phyloP scores from a whole-genome alignment of 2,888 invertebrate species.

The Hemithea aestivaria region DNA sequence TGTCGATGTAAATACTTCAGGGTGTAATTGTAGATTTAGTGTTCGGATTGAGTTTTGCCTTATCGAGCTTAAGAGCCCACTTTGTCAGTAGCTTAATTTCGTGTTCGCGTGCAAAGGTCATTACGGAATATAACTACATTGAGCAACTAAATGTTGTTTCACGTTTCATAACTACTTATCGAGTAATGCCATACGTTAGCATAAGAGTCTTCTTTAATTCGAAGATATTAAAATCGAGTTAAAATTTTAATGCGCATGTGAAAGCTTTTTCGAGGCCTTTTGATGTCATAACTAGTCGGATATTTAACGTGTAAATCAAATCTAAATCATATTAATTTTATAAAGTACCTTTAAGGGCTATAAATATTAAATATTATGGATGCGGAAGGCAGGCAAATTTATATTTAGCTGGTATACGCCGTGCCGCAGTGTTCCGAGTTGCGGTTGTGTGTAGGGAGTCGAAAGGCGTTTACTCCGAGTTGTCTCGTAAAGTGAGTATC shows the following conservation, averaged over 20 bases:
- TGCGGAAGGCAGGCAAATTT: conserved; percentile 43
- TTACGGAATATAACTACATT: conserved; percentile 42
- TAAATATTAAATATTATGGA: conserved; percentile 33
- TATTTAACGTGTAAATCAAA: conserved; percentile 3
- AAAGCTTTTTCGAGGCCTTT: conserved; percentile 34
- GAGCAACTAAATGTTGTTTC: conserved; percentile 38
- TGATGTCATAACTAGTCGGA: conserved; percentile 23
- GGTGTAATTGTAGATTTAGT: conserved; percentile 39
- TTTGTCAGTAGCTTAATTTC: conserved; percentile 48
- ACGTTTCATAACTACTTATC: conserved; percentile 42
- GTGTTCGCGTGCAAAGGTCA: conserved; percentile 33
- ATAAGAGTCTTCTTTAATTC: conserved; percentile 45
- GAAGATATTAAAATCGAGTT: conserved; percentile 35
- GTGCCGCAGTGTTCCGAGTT: conserved; percentile 28
- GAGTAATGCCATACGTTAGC: conserved; percentile 41
- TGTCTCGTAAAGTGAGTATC: conserved; percentile 73
- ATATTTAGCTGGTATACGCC: conserved; percentile 43
- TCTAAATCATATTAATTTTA: conserved; percentile 11
- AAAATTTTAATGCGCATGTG: conserved; percentile 22
- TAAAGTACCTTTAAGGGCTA: conserved; percentile 18
- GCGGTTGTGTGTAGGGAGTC: conserved; percentile 40
- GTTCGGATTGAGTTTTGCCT: conserved; percentile 42
- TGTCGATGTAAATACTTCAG: conserved; percentile 45
- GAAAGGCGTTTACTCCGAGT: conserved; percentile 56
- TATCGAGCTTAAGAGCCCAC: conserved; percentile 43